These are phyloP conservation scores for Dromas ardeola DNA, from an alignment of 2,113 vertebrate genomes.

Conservation along the genomic window DNA sequence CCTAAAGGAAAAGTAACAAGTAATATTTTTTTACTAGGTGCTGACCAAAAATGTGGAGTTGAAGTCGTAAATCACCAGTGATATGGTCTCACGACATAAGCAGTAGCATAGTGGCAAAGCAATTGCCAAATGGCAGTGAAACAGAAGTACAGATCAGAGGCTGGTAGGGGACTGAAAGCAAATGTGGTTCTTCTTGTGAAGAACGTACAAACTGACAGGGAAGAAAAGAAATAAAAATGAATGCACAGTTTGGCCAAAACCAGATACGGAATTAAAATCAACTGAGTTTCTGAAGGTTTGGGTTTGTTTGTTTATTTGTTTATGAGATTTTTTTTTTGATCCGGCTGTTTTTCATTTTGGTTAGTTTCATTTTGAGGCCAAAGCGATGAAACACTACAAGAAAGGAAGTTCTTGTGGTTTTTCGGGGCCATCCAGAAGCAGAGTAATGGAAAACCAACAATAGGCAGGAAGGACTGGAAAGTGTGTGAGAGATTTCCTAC, in stretches of 20 bases:
- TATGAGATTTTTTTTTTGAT: slow-evolving; percentile 19
- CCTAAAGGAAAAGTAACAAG: not conserved
- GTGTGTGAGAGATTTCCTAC: not conserved
- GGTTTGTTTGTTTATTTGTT: not conserved
- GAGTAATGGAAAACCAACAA: slow-evolving; percentile 32
- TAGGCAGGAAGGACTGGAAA: slow-evolving; percentile 34
- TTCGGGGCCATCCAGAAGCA: slow-evolving; percentile 8
- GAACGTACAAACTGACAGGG: not conserved
- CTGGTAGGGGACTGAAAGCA: not conserved
- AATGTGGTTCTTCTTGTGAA: not conserved
- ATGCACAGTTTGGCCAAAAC: not conserved
- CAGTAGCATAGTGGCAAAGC: not conserved
- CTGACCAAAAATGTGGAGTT: not conserved
- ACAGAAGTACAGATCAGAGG: not conserved
- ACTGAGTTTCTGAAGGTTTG: not conserved
- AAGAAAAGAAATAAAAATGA: not conserved
- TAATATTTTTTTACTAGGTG: not conserved
- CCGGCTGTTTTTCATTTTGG: slow-evolving; percentile 9
- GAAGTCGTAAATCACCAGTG: not conserved
- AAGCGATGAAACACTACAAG: slow-evolving; percentile 46
- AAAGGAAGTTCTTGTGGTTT: slow-evolving; percentile 67
- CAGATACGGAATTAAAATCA: not conserved
- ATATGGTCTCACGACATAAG: not conserved
- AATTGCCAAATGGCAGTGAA: not conserved
- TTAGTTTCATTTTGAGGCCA: slow-evolving; percentile 41